Evolutionary conservation across 2,797 vertebrate species (phyloP).

Genomic region (Callimico goeldii): DNA sequence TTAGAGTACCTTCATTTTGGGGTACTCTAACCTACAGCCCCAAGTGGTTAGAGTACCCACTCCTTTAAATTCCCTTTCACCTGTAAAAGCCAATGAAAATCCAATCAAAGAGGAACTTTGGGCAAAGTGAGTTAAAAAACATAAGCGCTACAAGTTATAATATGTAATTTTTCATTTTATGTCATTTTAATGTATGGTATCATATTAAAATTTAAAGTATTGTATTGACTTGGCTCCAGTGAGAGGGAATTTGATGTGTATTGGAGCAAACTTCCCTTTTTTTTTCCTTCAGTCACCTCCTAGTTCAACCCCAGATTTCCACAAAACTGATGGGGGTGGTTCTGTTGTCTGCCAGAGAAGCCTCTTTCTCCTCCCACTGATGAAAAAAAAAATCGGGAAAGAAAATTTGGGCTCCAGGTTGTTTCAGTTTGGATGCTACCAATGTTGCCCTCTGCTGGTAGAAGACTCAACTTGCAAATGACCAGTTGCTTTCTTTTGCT

Average conservation of each 20-base stretch:
- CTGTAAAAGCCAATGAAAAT: not conserved
- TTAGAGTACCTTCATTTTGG: not conserved
- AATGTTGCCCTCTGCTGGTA: slow-evolving; percentile 2
- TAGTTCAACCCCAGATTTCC: not conserved
- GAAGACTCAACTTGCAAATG: not conserved
- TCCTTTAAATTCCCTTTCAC: not conserved
- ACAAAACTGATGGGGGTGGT: not conserved
- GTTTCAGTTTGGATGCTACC: not conserved
- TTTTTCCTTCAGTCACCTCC: not conserved
- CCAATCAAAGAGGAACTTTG: slow-evolving; percentile 7
- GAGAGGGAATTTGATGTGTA: not conserved
- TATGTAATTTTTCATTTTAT: not conserved
- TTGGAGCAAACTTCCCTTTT: not conserved
- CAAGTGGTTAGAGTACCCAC: not conserved
- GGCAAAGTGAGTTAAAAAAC: not conserved
- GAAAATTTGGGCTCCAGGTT: not conserved
- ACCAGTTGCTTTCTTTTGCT: not conserved
- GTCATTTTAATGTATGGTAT: not conserved
- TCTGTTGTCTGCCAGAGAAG: not conserved
- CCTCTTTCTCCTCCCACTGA: not conserved
- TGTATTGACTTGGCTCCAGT: not conserved
- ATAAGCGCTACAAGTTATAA: not conserved
- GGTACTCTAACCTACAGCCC: not conserved
- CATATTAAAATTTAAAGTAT: not conserved
- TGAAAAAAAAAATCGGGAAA: not conserved